phyloP scores from a whole-genome alignment of 2,888 invertebrate species.

The Carterocephalus palaemon region DNA sequence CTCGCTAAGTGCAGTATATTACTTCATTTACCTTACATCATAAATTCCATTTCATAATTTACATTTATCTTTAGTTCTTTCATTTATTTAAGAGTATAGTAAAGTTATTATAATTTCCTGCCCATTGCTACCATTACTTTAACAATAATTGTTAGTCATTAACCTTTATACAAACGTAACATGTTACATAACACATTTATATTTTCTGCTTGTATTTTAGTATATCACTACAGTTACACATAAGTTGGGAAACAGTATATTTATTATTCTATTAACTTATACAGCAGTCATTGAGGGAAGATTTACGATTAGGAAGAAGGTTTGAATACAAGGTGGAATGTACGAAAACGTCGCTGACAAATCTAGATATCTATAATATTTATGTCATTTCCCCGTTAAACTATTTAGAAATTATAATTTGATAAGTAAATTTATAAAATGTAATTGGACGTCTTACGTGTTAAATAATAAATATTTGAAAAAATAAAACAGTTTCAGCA shows the following conservation, averaged over 20 bases:
- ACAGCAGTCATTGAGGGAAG: slow-evolving; percentile 15
- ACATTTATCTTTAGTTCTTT: slow-evolving; percentile 40
- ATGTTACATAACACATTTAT: slow-evolving; percentile 32
- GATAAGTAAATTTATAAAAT: too few relatives aligned
- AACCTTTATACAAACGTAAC: slow-evolving; percentile 8
- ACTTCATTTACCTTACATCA: slow-evolving; percentile 51
- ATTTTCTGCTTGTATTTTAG: slow-evolving; percentile 26
- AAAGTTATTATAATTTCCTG: slow-evolving; percentile 23
- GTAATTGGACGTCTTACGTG: too few relatives aligned
- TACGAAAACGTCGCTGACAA: neutral
- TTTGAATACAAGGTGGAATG: neutral
- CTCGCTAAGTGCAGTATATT: slow-evolving; percentile 71
- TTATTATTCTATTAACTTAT: slow-evolving; percentile 11
- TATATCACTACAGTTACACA: slow-evolving; percentile 17
- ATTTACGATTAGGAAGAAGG: neutral
- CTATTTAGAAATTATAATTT: slow-evolving; percentile 13
- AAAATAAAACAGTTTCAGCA: neutral
- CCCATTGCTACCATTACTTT: slow-evolving; percentile 5
- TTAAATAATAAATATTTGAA: too few relatives aligned
- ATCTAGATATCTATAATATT: neutral
- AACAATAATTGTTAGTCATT: slow-evolving; percentile 6
- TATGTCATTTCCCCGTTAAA: slow-evolving; percentile 5
- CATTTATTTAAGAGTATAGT: slow-evolving; percentile 42
- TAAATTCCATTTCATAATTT: slow-evolving; percentile 48
- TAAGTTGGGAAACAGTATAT: slow-evolving; percentile 15